Percentiles rank a stretch among this genome's conserved stretches.
Conservation (phyloP, 2,888 invertebrate genomes). For the Drosophila falleni region DNA sequence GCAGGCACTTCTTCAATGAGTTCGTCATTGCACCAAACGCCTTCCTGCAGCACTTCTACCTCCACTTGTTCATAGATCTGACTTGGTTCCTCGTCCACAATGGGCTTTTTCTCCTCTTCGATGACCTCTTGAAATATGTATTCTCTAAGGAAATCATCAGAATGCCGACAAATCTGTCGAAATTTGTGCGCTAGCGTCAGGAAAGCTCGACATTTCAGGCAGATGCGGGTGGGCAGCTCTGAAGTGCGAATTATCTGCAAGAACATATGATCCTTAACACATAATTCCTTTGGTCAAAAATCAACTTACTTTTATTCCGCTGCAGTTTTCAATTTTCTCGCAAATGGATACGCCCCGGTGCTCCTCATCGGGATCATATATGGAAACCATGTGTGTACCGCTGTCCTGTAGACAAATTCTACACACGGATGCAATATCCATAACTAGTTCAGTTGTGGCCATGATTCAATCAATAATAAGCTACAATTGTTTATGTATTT, state of each 20-base stretch:
- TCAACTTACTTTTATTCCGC: constrained; percentile 76
- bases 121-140: constrained; percentile 61
- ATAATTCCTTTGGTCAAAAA: neutral
- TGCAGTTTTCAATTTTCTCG: constrained; percentile 81
- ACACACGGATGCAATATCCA: constrained; percentile 72
- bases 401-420: constrained; percentile 80
- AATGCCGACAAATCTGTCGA: constrained; percentile 83
- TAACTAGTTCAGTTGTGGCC: constrained; percentile 42
- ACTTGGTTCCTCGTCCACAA: neutral
- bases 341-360: constrained; percentile 53
- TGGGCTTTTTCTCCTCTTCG: constrained; percentile 25
- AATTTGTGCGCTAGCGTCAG: constrained; percentile 83
- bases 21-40: constrained; percentile 65
- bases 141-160: constrained; percentile 81
- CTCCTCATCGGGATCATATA: constrained; percentile 68
- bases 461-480: constrained; percentile 17
- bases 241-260: constrained; percentile 67
- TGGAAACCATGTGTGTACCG: constrained; percentile 77
- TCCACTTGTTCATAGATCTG: constrained; percentile 58
- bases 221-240: constrained; percentile 83
- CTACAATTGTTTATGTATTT: neutral
- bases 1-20: constrained; percentile 40
- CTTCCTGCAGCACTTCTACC: constrained; percentile 59
- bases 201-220: constrained; percentile 77
- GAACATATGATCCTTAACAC: neutral